Base-by-base conservation (phyloP, 2,888 invertebrate species). In the Drosophila leonis region DNA sequence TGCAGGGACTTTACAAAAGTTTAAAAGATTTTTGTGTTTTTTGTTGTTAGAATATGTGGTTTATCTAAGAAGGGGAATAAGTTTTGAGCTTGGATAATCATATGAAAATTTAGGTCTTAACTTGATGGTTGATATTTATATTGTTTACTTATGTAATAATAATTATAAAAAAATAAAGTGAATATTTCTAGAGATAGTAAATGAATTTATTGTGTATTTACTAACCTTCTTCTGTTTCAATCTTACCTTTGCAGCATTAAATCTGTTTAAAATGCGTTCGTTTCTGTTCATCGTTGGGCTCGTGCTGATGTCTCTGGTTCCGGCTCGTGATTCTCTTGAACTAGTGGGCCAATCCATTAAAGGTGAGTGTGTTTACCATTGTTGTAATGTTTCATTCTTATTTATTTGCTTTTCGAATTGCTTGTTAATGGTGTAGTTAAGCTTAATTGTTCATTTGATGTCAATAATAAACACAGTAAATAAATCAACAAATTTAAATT, bases 331-430 rank as follows among this genome's bases (percentile, higher is more conserved):
- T 7, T 57, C 78, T 5, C 42, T 91, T 18, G 87, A 91, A 6
- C 57, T 89, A 20, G 70, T 56, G 1, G 92, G 90, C 1, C 89
- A 92, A 49, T 70, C 80, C 1, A 90, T 92, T 15, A 90, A 92
- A 80, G 92, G 91, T 91, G 56, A 80, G 75, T 65, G 44, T 31
- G 48, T 31, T 7, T 12, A 33, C 49, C 12, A 8, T 13, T 49
- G 18, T 33, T 5, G 18, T 33, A 33, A 18, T 33, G 18, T 27
- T n/a, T n/a, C n/a, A n/a, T n/a, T 27, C 4, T 20, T 20, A 8
- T 46, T 7, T 27, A 18, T 18, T 29, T 20, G 20, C n/a, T 55
- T 24, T 12, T 6, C n/a, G 33, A 27, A 46, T 37, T n/a, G 24
- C 10, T 35, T 42, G 7, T 12, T 29, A 60, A 29, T 18, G 9